Base-by-base conservation (phyloP, 1,140 invertebrate genomes). In the Ceratina japonica region DNA sequence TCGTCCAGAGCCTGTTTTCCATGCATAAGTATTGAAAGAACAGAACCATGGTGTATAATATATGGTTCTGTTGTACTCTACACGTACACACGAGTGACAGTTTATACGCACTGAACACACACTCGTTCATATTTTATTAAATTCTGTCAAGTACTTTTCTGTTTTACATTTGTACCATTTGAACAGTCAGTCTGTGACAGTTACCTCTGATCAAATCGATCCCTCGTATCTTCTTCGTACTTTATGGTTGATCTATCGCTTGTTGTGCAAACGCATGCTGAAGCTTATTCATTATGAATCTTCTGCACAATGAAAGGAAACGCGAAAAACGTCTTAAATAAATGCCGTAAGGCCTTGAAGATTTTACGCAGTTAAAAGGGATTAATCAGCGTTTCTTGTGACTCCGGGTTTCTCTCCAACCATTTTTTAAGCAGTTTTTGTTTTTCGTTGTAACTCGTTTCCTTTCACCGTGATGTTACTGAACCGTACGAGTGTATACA, bases 11-110 rank as follows among this genome's bases (percentile, higher is more conserved):
- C 71, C 84, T 68, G 65, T 78, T 77, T 86, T 83, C 54, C 56
- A 82, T 27, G 82, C 74, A 85, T 85, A 85, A 85, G 83, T 85
- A 84, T 85, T 58, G 63, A 84, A 84, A 66, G 24, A 74, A 83
- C 24, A 20, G 44, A 74, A 80, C 51, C 66, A 31, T 59, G n/a
- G 5, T 12, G n/a, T n/a, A n/a, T n/a, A n/a, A 62, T 18, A 44
- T 58, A 22, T 52, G 69, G 66, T 73, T 51, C 31, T 70, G 31
- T 12, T 56, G 61, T 13, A 66, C 68, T 64, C 31, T 54, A 80
- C 51, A 64, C 58, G 22, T 52, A 75, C 24, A 75, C 63, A 75
- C 78, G 68, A 70, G 71, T 79, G 77, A 59, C 37, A 24, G 22
- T 66, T 59, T 65, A 66, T 65, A 56, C 18, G 77, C 77, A 79